Percentiles rank a stretch among this genome's conserved stretches.
Evolutionary conservation across 2,113 vertebrate species (phyloP).

Genomic region (Spilogale gracilis): DNA sequence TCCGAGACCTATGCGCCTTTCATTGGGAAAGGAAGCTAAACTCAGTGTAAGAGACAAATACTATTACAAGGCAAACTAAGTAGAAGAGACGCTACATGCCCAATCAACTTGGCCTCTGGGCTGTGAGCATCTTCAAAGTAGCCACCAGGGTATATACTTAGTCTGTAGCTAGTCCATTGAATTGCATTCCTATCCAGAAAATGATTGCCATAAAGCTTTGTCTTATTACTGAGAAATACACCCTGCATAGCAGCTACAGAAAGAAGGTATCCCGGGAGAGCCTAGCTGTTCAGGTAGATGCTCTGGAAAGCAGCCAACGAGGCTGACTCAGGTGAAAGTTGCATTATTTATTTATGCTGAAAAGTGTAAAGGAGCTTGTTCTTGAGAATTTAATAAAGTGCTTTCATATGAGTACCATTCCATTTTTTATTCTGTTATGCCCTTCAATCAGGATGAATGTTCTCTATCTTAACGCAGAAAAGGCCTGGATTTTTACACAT

Average conservation of each 20-base stretch:
- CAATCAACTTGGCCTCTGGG: constrained; percentile 61
- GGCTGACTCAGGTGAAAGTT: constrained; percentile 51
- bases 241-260: constrained; percentile 32
- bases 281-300: neutral
- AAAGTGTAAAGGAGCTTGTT: constrained; percentile 62
- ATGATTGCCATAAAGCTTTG: constrained; percentile 75
- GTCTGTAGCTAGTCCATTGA: constrained; percentile 56
- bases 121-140: constrained; percentile 73
- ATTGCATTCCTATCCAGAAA: constrained; percentile 72
- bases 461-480: constrained; percentile 33
- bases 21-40: neutral
- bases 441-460: constrained; percentile 38
- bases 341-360: constrained; percentile 79
- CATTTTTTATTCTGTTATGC: constrained; percentile 43
- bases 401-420: constrained; percentile 52
- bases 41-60: neutral
- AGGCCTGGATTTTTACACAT: neutral
- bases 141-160: constrained; percentile 23
- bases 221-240: constrained; percentile 73
- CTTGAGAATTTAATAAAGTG: constrained; percentile 69
- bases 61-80: constrained; percentile 32
- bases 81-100: neutral
- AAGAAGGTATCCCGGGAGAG: constrained; percentile 63
- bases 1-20: neutral
- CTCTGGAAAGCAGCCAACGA: constrained; percentile 59